Base-by-base conservation (phyloP, 2,888 invertebrate species). In the Lasioglossum calceatum region DNA sequence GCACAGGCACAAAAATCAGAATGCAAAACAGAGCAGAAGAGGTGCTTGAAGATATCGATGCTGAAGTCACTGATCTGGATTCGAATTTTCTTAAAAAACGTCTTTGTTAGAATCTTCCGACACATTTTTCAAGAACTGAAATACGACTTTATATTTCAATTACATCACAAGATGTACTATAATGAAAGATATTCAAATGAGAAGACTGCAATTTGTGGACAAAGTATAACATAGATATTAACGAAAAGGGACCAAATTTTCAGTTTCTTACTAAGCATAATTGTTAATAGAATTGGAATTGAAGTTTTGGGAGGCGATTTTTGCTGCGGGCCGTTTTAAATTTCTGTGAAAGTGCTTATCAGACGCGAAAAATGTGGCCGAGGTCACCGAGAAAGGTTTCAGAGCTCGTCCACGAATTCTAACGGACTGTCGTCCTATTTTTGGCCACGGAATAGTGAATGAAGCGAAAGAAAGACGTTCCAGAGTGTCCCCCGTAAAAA, bases 21-120 rank as follows among this genome's bases (percentile, higher is more conserved):
- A 67, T 47, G n/a, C 58, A 16, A 4, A 50, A 50, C 58, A 54
- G 50, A 50, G 36, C 50, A 64, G 32, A 82, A 78, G 54, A 73
- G 44, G 19, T 58, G 16, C 5, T 32, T 73, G 12, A 16, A 47
- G 73, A 84, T 77, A 77, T 36, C 71, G 70, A 81, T 27, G 14
- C 14, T 23, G 70, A 75, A 23, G 83, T 72, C 81, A 81, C 76
- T 32, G 82, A 77, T 61, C 50, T 47, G 12, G 19, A 36, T 44
- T 16, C 32, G 19, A 7, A 32, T 27, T 27, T 44, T 8, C 2
- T 75, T 27, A 7, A 64, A 64, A 70, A 70, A 19, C 23, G 19
- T 39, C 39, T 70, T 36, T 70, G 64, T 39, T 39, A 8, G 1
- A 67, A 36, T 67, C 36, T 14, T 23, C 10, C 8, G 10, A 19